Base-by-base conservation (phyloP, 1,140 invertebrate species). In the Belonocnema kinseyi region DNA sequence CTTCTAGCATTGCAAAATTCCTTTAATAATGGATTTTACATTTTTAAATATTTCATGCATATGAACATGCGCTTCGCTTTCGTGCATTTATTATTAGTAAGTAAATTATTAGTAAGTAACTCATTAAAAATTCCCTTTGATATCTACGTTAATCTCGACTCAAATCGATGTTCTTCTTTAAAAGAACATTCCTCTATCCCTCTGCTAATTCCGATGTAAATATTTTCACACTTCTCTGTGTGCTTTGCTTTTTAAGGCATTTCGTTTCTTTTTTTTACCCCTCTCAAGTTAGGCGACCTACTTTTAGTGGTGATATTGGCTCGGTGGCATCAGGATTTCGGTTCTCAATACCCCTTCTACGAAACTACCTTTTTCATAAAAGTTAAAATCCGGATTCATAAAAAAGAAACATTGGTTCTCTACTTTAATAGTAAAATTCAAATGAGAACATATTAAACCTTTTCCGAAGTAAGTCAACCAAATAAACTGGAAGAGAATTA, bases 251-350 rank as follows among this genome's bases (percentile, higher is more conserved):
- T 66, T 40, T 66, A n/a, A 66, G 61, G 33, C 16, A 66, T 33
- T 40, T 66, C 61, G 61, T 66, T 66, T 66, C 14, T 66, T 66
- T 66, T 66, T 66, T 40, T 26, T 21, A 11, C n/a, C 21, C 61
- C 61, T 66, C 26, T 66, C 3, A 40, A 66, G 14, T 40, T 66
- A 66, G 16, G 26, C 61, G 61, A 66, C 61, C 61, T 66, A 66
- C 61, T 66, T 66, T 66, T 40, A 66, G 61, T 66, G 33, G 33
- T 66, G 61, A 66, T 66, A 66, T 66, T 66, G 61, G 61, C 61
- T 66, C 26, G 61, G 33, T 66, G 61, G 40, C 61, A 33, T 66
- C 61, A 66, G 40, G 61, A 66, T 66, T 66, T 66, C n/a, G 40
- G 61, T 66, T 66, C 61, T 66, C 26, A 66, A 66, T 66, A 66